Evolutionary conservation across 2,888 invertebrate genomes (phyloP).

Genomic region (Eristalis intricaria): DNA sequence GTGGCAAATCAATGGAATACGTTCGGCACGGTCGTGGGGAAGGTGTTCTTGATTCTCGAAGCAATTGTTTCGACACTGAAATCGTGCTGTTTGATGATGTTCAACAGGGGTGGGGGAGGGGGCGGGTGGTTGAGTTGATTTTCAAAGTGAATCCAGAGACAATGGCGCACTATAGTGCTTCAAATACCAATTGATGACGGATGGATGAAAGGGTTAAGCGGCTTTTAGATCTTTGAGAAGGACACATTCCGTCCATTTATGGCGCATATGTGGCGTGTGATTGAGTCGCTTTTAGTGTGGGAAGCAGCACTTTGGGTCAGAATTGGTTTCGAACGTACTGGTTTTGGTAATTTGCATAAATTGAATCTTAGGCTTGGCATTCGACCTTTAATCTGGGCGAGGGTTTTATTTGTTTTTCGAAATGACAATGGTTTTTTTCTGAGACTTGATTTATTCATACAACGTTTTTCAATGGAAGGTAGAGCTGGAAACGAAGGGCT

Average conservation of each 20-base stretch:
- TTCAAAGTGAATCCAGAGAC: neutral
- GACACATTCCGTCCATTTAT: neutral
- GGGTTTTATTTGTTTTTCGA: too few species aligned
- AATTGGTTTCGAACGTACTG: neutral
- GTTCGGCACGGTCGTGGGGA: neutral
- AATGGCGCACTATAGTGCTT: neutral
- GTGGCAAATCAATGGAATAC: conserved; percentile 20
- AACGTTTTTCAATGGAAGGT: too few species aligned
- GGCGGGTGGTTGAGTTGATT: neutral
- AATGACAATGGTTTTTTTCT: too few species aligned
- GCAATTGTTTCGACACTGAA: neutral
- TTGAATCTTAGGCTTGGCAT: too few species aligned
- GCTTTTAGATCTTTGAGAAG: neutral
- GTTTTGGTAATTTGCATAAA: too few species aligned
- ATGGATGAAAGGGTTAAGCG: neutral
- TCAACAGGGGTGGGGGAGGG: neutral
- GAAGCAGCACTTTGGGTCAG: neutral
- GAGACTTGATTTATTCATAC: too few species aligned
- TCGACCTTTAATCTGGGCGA: too few species aligned
- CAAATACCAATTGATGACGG: neutral
- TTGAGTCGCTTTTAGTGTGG: neutral
- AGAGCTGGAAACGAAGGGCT: too few species aligned
- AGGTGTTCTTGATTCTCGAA: neutral
- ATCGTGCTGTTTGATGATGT: neutral
- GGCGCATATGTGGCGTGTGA: neutral